Evolutionary conservation across 30 jellyfish, hydroid and myxozoan genomes (phyloP), one percentile per base, ranked within the genome.

Genomic region (Nemopilema nomurai): DNA sequence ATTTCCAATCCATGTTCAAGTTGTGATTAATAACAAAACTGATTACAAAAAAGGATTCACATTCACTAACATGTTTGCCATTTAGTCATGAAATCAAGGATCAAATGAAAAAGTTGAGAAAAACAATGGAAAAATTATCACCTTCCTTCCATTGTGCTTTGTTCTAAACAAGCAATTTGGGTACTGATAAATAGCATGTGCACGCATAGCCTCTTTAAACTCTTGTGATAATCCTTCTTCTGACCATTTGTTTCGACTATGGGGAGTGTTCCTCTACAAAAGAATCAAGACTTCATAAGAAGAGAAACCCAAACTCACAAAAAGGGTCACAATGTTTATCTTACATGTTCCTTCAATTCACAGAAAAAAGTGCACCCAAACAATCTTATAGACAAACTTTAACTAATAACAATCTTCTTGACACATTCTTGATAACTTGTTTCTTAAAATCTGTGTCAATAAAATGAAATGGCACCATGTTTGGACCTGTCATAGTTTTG

Each of bases 151-250:
- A 69, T 28, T 27, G 67, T 88, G 97, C 28, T 88, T 83, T 27
- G 83, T 88, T 71, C 89, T 82, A 80, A 89, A 88, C 25, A 93
- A 84, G 85, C 94, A 93, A 30, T 82, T 83, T 1, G 98, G 98
- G 65, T 71, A 89, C 33, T 84, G 80, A 68, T 93, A 93, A 29
- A 84, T 84, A 25, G 93, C 93, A 74, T 93, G 98, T 4, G 98
- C 98, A 20, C 91, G 74, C 96, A 83, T 89, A 4, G 98, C 96
- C 80, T 93, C 98, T 41, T 80, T 66, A 84, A 93, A 89, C 73
- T 93, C 98, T 50, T 84, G 89, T 0, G 98, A 78, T n/a, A 93
- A 21, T 18, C 98, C 98, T 26, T 93, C 98, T 67, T 93, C 92
- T 0, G 96, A 76, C 97, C 97, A 93, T 79, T 93, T 88, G 33